These are phyloP conservation scores for Encarsia formosa DNA, from an alignment of 2,888 invertebrate genomes.

Conservation along the genomic window DNA sequence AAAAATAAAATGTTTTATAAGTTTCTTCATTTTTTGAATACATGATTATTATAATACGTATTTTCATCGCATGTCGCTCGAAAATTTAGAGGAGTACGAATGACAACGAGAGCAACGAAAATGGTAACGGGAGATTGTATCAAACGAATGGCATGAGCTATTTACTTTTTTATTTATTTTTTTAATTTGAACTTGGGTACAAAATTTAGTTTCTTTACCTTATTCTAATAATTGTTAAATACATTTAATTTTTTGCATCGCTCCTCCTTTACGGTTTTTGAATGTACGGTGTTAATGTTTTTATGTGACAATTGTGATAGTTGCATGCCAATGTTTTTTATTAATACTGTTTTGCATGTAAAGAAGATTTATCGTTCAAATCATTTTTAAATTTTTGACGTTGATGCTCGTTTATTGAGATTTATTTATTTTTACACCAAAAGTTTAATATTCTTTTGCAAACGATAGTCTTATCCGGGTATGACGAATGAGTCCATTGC, in stretches of 20 bases:
- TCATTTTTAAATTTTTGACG: constrained; percentile 1
- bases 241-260: not conserved
- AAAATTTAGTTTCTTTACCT: too few relatives aligned
- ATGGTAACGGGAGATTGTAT: constrained; percentile 40
- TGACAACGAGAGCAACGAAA: constrained; percentile 42
- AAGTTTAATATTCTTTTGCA: too few relatives aligned
- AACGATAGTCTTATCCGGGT: too few relatives aligned
- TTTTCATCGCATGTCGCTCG: constrained; percentile 37
- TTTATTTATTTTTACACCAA: constrained; percentile 15
- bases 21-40: too few relatives aligned
- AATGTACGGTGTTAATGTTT: too few relatives aligned
- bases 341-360: constrained; percentile 15
- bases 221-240: constrained; percentile 5
- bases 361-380: constrained; percentile 1
- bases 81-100: constrained; percentile 38
- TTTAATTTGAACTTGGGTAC: constrained; percentile 10
- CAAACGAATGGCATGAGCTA: constrained; percentile 35
- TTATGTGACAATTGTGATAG: too few relatives aligned
- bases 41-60: constrained; percentile 21
- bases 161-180: constrained; percentile 30
- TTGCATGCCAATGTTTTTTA: constrained; percentile 15
- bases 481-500: too few relatives aligned
- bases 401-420: constrained; percentile 17
- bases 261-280: not conserved
- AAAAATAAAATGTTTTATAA: too few relatives aligned